phyloP scores from a whole-genome alignment of 2,888 invertebrate genomes.

The Caenorhabditis auriculariae region DNA sequence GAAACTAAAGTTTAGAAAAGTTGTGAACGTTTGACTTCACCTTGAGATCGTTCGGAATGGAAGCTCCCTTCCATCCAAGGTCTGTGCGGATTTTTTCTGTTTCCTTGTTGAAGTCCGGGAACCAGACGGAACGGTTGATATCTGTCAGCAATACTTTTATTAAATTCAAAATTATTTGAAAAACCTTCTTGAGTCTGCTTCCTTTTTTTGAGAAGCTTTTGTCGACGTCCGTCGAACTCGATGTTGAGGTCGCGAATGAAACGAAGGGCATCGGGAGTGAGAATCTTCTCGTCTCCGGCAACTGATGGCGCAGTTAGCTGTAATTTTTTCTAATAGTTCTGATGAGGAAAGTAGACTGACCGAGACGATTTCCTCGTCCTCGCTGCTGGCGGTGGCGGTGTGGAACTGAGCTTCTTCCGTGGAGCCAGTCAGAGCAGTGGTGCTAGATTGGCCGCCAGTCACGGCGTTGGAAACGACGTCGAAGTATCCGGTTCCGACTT shows the following conservation, averaged over 20 bases:
- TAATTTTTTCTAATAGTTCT: conserved; percentile 5
- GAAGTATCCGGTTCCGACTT: conserved; percentile 66
- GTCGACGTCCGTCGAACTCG: conserved; percentile 66
- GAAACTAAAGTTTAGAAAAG: conserved; percentile 1
- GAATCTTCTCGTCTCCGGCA: conserved; percentile 68
- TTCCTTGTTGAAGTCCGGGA: conserved; percentile 66
- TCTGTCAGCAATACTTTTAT: conserved; percentile 24
- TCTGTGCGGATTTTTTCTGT: conserved; percentile 67
- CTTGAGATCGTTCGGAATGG: conserved; percentile 40
- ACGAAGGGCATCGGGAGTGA: conserved; percentile 70
- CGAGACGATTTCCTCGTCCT: conserved; percentile 61
- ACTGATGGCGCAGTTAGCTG: conserved; percentile 52
- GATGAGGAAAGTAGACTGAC: conserved; percentile 11
- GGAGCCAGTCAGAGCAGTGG: conserved; percentile 62
- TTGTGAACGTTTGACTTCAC: neutral
- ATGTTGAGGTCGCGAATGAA: conserved; percentile 71
- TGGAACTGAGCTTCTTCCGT: conserved; percentile 65
- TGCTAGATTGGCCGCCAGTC: conserved; percentile 51
- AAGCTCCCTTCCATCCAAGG: conserved; percentile 69
- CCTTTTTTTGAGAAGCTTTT: conserved; percentile 51
- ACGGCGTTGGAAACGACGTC: conserved; percentile 63
- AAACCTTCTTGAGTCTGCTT: conserved; percentile 38
- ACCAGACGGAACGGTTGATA: conserved; percentile 58
- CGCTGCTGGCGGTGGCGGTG: conserved; percentile 44
- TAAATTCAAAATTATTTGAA: neutral